Percentiles rank a stretch among this genome's conserved stretches.
phyloP scores from a whole-genome alignment of 2,888 invertebrate species.

The Chydorus sphaericus region DNA sequence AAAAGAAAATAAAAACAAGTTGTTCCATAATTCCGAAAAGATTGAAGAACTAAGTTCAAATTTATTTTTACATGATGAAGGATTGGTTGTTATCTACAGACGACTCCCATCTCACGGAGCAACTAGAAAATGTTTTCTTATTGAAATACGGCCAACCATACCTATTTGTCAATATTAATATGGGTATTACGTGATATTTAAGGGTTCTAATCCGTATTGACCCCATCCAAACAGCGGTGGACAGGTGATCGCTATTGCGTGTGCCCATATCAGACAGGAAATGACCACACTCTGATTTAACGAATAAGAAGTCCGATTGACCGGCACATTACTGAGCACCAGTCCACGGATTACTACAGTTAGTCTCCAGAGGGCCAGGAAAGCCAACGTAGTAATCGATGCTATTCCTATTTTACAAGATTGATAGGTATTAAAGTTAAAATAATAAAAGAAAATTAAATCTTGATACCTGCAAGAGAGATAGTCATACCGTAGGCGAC shows the following conservation, averaged over 20 bases:
- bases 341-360: slow-evolving; percentile 53
- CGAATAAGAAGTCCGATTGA: no score
- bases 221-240: slow-evolving; percentile 68
- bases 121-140: no score
- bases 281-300: no score
- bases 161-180: no score
- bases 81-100: slow-evolving; percentile 44
- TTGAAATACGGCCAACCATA: no score
- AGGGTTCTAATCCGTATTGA: slow-evolving; percentile 54
- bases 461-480: slow-evolving; percentile 46
- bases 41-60: no score
- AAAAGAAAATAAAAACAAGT: no score
- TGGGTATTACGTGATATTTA: slow-evolving; percentile 61
- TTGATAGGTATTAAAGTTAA: no score
- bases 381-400: slow-evolving; percentile 50
- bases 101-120: slow-evolving; percentile 67
- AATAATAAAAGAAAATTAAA: no score
- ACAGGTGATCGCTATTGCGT: slow-evolving; percentile 48
- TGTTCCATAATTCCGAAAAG: no score
- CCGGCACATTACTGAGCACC: no score
- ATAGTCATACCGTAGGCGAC: slow-evolving; percentile 52
- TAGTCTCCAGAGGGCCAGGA: slow-evolving; percentile 55
- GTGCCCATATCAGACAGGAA: slow-evolving; percentile 61
- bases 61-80: slow-evolving; percentile 56
- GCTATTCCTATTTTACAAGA: slow-evolving; percentile 30